These are phyloP conservation scores for Apodemia zela DNA, from an alignment of 2,888 invertebrate species.

Conservation along the genomic window DNA sequence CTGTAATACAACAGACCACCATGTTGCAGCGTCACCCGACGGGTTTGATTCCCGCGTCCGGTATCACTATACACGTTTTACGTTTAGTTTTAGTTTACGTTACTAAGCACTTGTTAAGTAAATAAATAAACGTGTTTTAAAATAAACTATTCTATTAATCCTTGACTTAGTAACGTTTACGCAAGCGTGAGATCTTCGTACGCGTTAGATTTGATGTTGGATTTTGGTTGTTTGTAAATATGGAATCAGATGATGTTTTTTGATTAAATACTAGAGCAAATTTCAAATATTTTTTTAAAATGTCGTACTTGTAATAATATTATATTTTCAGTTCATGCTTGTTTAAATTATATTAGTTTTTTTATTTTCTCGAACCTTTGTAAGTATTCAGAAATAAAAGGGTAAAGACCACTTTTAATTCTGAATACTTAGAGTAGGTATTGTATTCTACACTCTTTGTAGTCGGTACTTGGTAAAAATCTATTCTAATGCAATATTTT, in stretches of 20 bases:
- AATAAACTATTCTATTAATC: conserved; percentile 70
- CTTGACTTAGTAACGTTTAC: conserved; percentile 67
- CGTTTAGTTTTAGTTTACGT: conserved; percentile 62
- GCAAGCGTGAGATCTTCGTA: conserved; percentile 57
- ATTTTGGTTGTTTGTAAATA: background rate
- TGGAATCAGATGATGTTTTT: background rate
- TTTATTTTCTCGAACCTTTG: too few species aligned
- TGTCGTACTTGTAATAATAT: too few species aligned
- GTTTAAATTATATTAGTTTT: too few species aligned
- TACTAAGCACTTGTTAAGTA: conserved; percentile 75
- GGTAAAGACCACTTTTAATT: too few species aligned
- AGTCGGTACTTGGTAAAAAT: too few species aligned
- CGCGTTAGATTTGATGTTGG: conserved; percentile 26
- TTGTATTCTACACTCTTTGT: too few species aligned
- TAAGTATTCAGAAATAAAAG: too few species aligned
- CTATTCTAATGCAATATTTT: too few species aligned
- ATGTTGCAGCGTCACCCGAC: conserved; percentile 38
- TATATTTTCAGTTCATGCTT: too few species aligned
- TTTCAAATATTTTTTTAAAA: too few species aligned
- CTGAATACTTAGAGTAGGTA: too few species aligned
- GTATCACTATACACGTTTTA: conserved; percentile 37
- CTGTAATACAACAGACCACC: conserved; percentile 22
- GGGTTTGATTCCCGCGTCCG: conserved; percentile 49
- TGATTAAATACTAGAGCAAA: too few species aligned
- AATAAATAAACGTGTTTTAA: conserved; percentile 73